A percentile compares a stretch with the other conserved stretches of the same genome.
phyloP scores from a whole-genome alignment of 2,888 invertebrate species.

The Theretra japonica region DNA sequence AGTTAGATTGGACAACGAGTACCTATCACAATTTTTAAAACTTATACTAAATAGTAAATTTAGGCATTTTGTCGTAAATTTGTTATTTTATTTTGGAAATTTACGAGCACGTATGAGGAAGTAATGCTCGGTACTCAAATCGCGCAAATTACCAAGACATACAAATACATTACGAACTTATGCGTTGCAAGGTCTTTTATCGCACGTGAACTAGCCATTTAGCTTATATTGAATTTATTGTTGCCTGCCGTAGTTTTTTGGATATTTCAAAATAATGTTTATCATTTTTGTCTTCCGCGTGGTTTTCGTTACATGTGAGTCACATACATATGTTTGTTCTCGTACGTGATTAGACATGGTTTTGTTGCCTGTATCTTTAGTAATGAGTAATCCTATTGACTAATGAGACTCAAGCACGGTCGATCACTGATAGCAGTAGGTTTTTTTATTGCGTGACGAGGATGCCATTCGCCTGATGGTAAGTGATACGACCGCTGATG shows the following conservation, averaged over 20 bases:
- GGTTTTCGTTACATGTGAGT: not conserved
- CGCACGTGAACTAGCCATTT: conserved; percentile 3
- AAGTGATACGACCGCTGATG: too few relatives aligned
- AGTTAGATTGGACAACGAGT: too few relatives aligned
- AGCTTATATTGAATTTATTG: conserved; percentile 1
- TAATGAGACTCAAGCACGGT: too few relatives aligned
- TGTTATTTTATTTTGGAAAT: not conserved
- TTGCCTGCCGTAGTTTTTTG: not conserved
- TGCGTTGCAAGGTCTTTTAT: conserved; percentile 8
- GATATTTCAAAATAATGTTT: not conserved
- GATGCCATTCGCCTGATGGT: too few relatives aligned
- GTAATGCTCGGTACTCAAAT: not conserved
- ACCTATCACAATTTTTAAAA: too few relatives aligned
- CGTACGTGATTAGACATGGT: too few relatives aligned
- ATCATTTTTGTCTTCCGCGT: not conserved
- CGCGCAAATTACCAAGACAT: conserved; percentile 5
- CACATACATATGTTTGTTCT: not conserved
- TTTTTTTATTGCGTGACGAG: too few relatives aligned
- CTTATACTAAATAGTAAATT: too few relatives aligned
- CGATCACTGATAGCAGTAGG: too few relatives aligned
- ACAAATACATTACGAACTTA: not conserved
- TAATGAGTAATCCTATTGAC: too few relatives aligned
- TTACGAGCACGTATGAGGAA: not conserved
- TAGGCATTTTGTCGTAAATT: not conserved
- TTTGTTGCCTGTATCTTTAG: too few relatives aligned